Conservation (phyloP, 2,888 invertebrate genomes). For the Drosophila conformis region DNA sequence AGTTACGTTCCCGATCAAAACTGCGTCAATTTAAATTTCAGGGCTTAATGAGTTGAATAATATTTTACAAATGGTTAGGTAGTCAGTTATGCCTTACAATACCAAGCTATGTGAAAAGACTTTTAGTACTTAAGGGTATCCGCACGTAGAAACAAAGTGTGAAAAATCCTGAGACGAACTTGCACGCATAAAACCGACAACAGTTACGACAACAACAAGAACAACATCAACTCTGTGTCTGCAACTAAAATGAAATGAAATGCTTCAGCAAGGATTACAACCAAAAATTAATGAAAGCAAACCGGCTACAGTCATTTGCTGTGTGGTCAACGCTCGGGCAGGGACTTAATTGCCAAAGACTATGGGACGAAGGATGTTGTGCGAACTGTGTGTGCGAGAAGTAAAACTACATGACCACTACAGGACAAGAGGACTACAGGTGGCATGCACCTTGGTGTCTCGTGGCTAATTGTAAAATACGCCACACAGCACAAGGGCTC, state of each 20-base stretch:
- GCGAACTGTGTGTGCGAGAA: constrained; percentile 4
- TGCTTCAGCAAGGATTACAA: constrained; percentile 81
- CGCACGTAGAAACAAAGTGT: constrained; percentile 63
- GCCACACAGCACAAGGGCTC: constrained; percentile 54
- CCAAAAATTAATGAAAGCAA: constrained; percentile 83
- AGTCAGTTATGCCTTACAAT: neutral
- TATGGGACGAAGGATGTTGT: constrained; percentile 40
- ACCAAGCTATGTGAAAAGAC: constrained; percentile 2
- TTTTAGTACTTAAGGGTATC: constrained; percentile 32
- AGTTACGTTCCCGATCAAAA: neutral
- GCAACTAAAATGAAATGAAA: constrained; percentile 77
- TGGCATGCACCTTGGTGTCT: constrained; percentile 68
- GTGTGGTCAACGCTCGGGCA: constrained; percentile 80
- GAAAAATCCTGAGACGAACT: constrained; percentile 72
- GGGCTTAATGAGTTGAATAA: neutral
- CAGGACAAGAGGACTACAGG: constrained; percentile 52
- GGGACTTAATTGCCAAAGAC: constrained; percentile 81
- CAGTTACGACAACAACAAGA: constrained; percentile 25
- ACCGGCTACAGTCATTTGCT: constrained; percentile 81
- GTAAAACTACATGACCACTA: constrained; percentile 9
- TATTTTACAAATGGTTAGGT: neutral
- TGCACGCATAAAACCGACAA: constrained; percentile 52
- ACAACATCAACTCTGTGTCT: constrained; percentile 40
- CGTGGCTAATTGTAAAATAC: constrained; percentile 76
- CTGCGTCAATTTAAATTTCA: neutral